Conservation (phyloP, 2,113 vertebrate species). For the Tupaia tana region DNA sequence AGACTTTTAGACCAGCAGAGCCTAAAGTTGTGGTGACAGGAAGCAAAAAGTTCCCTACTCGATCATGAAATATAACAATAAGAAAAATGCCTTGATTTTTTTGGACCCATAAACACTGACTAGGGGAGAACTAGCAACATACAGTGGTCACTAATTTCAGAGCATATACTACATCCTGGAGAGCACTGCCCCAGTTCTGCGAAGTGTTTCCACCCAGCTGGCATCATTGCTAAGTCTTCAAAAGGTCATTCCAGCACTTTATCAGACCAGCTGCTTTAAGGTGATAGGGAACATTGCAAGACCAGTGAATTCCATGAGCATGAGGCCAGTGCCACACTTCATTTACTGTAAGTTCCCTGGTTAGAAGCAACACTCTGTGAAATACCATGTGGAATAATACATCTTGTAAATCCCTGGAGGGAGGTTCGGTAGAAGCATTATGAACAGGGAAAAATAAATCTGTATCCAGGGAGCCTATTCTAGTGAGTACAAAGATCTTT, state of each 20-base stretch:
- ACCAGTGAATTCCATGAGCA: neutral
- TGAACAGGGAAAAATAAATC: constrained; percentile 15
- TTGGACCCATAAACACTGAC: constrained; percentile 13
- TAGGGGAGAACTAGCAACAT: neutral
- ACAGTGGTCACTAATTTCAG: neutral
- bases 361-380: constrained; percentile 17
- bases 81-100: neutral
- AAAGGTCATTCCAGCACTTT: neutral
- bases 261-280: neutral
- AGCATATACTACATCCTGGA: neutral
- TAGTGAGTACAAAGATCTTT: constrained; percentile 27
- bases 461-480: neutral
- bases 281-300: neutral
- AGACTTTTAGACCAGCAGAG: constrained; percentile 39
- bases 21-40: neutral
- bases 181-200: neutral
- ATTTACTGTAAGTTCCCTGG: neutral
- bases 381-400: neutral
- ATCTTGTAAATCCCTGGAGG: neutral
- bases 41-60: neutral
- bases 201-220: neutral
- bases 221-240: neutral
- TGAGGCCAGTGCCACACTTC: neutral
- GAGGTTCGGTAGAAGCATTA: neutral
- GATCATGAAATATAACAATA: neutral